Percentiles rank a stretch among this genome's conserved stretches.
Conservation (phyloP, 2,888 invertebrate genomes). For the Rosalia funebris region DNA sequence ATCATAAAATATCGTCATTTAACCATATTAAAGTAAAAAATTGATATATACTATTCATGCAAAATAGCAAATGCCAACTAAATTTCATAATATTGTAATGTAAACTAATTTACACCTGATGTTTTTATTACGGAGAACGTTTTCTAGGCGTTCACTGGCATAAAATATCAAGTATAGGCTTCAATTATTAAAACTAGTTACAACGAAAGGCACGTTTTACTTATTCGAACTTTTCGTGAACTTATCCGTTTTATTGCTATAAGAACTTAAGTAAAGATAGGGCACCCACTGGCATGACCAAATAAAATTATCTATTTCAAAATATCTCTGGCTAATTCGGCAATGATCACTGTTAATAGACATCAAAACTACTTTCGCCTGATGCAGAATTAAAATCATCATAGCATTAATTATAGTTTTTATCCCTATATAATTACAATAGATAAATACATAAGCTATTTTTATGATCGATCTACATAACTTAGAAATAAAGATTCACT, state of each 20-base stretch:
- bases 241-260: slow-evolving; percentile 35
- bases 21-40: slow-evolving; percentile 30
- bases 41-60: slow-evolving; percentile 17
- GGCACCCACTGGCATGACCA: not conserved
- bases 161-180: slow-evolving; percentile 17
- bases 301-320: not conserved
- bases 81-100: no score
- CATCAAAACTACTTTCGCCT: no score
- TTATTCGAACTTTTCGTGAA: slow-evolving; percentile 31
- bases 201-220: slow-evolving; percentile 39
- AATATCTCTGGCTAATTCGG: no score
- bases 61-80: slow-evolving; percentile 12
- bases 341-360: no score
- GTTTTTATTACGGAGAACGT: not conserved
- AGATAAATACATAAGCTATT: no score
- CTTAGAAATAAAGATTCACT: no score
- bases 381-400: no score
- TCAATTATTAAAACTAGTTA: slow-evolving; percentile 21
- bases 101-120: not conserved
- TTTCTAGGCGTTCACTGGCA: not conserved
- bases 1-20: slow-evolving; percentile 37
- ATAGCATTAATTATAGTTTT: no score
- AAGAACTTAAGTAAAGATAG: slow-evolving; percentile 22
- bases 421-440: no score
- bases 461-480: no score